These are phyloP conservation scores for Oeneis ivallda DNA, from an alignment of 2,888 invertebrate species.

Conservation along the genomic window DNA sequence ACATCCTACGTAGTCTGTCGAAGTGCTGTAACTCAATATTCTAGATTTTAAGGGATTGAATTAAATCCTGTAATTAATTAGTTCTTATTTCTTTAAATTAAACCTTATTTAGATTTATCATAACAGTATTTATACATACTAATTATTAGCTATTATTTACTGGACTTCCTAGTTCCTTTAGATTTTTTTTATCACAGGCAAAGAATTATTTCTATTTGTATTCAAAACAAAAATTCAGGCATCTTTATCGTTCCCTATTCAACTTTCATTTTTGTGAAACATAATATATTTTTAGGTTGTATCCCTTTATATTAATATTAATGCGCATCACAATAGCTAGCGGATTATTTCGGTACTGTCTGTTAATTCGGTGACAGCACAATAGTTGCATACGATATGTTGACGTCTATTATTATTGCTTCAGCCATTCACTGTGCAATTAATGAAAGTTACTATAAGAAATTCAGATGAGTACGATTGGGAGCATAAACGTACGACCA, in stretches of 20 bases:
- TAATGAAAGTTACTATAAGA: slow-evolving; percentile 57
- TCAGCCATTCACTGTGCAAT: slow-evolving; percentile 48
- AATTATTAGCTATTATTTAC: no score
- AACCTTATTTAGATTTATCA: background rate
- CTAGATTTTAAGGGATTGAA: background rate
- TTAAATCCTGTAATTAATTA: background rate
- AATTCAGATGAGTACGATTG: slow-evolving; percentile 4
- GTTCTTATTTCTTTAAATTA: background rate
- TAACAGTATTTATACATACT: no score
- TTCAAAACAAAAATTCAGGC: no score
- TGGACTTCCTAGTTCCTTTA: no score
- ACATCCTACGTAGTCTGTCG: slow-evolving; percentile 3
- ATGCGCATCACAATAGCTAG: slow-evolving; percentile 61
- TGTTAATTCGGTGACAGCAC: slow-evolving; percentile 76
- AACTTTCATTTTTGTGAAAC: background rate
- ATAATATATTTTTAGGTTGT: background rate
- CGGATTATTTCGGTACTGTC: slow-evolving; percentile 78
- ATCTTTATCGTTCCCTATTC: background rate
- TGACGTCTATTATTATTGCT: slow-evolving; percentile 62
- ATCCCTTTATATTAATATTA: background rate
- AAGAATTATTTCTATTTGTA: no score
- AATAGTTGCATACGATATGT: slow-evolving; percentile 67
- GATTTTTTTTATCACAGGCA: no score
- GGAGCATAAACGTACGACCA: background rate
- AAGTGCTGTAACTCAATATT: background rate